Conservation (phyloP, 2,113 vertebrate genomes). For the Thamnophis sirtalis region DNA sequence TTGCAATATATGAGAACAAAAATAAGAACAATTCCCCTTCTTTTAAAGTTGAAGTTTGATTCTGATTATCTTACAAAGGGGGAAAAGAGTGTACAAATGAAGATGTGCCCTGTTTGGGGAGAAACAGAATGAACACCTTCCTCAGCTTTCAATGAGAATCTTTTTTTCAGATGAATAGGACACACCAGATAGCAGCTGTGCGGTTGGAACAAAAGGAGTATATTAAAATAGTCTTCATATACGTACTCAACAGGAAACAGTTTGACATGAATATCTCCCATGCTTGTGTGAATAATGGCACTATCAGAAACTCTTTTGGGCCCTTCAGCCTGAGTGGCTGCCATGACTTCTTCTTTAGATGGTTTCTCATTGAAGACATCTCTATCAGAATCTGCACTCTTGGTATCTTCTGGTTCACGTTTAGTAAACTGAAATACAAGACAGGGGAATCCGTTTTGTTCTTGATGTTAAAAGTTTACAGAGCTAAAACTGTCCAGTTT, state of each 20-base stretch:
- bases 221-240: constrained; percentile 15
- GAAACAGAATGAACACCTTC: background rate
- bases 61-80: background rate
- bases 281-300: constrained; percentile 96
- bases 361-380: constrained; percentile 99
- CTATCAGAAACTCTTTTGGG: constrained; percentile 96
- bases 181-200: background rate
- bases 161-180: background rate
- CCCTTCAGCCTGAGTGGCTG: constrained; percentile 97
- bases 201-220: background rate
- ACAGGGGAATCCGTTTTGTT: background rate
- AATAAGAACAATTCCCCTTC: background rate
- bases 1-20: background rate
- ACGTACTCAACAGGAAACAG: constrained; percentile 98
- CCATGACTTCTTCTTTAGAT: constrained; percentile 99
- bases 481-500: background rate
- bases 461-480: background rate
- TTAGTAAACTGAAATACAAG: constrained; percentile 83
- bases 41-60: background rate
- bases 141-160: background rate
- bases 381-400: constrained; percentile 95
- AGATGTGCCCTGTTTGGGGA: background rate
- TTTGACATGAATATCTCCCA: constrained; percentile 97
- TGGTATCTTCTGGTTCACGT: constrained; percentile 94
- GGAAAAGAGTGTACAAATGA: background rate